A percentile compares a stretch with the other conserved stretches of the same genome.
phyloP scores from a whole-genome alignment of 2,797 vertebrate genomes.

The Xerus rutilus region DNA sequence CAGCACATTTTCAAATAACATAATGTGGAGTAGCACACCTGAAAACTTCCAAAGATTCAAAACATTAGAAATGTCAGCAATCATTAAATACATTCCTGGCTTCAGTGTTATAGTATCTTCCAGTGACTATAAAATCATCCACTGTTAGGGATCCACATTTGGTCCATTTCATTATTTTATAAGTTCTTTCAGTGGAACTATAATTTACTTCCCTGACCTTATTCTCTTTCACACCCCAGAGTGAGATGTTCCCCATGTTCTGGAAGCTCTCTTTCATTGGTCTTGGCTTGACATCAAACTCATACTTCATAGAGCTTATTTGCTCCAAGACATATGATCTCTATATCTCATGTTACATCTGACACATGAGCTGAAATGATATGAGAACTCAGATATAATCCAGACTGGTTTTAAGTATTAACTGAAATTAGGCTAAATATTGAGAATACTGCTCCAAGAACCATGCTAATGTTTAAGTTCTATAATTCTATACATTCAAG shows the following conservation, averaged over 20 bases:
- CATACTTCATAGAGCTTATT: neutral
- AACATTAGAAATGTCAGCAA: neutral
- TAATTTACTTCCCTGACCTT: neutral
- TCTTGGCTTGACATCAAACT: neutral
- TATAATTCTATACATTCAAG: neutral
- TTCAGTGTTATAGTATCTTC: neutral
- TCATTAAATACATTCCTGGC: neutral
- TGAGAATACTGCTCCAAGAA: neutral
- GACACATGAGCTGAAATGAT: neutral
- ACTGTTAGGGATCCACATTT: neutral
- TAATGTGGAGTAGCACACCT: neutral
- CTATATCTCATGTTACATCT: neutral
- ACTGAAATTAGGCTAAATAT: neutral
- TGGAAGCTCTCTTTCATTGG: neutral
- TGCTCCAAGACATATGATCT: neutral
- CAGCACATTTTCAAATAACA: neutral
- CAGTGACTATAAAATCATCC: neutral
- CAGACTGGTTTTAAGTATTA: neutral
- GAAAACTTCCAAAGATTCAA: neutral
- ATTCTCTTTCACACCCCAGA: neutral
- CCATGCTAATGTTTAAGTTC: neutral
- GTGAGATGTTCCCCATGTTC: neutral
- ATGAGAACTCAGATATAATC: neutral
- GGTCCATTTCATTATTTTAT: neutral
- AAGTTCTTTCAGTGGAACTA: neutral